phyloP scores from a whole-genome alignment of 2,113 vertebrate species.

The Callopanchax toddi region DNA sequence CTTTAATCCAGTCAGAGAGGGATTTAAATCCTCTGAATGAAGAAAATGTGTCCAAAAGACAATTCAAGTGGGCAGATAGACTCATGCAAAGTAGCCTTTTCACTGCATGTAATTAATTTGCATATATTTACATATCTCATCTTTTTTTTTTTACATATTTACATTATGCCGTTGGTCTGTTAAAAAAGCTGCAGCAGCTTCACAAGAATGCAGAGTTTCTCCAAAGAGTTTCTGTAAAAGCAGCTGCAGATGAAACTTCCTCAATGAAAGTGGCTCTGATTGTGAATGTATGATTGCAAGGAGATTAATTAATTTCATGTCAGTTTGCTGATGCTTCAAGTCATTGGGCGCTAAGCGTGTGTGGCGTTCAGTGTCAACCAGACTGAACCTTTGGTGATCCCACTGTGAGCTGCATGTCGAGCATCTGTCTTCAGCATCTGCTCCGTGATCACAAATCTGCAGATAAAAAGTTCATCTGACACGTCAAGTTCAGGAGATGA shows the following conservation, averaged over 20 bases:
- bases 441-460: conserved; percentile 51
- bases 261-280: conserved; percentile 31
- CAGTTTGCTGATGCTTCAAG: conserved; percentile 29
- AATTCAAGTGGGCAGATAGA: conserved; percentile 18
- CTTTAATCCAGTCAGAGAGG: neutral
- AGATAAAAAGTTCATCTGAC: conserved; percentile 54
- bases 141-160: conserved; percentile 44
- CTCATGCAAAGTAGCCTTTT: conserved; percentile 35
- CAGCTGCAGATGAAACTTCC: conserved; percentile 2
- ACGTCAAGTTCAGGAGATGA: conserved; percentile 21
- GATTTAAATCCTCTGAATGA: neutral
- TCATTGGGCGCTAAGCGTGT: conserved; percentile 14
- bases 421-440: conserved; percentile 67
- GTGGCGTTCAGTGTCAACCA: conserved; percentile 37
- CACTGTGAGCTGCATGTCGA: conserved; percentile 30
- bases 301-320: conserved; percentile 27
- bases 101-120: conserved; percentile 39
- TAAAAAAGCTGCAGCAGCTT: conserved; percentile 24
- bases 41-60: neutral
- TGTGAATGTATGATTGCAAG: conserved; percentile 18
- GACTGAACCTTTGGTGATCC: conserved; percentile 53
- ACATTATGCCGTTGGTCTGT: conserved; percentile 21
- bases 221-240: conserved; percentile 17
- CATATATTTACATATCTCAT: conserved; percentile 55
- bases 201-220: conserved; percentile 14